Percentiles rank a stretch among this genome's conserved stretches.
phyloP scores from a whole-genome alignment of 2,113 vertebrate genomes.

The Aythya baeri region DNA sequence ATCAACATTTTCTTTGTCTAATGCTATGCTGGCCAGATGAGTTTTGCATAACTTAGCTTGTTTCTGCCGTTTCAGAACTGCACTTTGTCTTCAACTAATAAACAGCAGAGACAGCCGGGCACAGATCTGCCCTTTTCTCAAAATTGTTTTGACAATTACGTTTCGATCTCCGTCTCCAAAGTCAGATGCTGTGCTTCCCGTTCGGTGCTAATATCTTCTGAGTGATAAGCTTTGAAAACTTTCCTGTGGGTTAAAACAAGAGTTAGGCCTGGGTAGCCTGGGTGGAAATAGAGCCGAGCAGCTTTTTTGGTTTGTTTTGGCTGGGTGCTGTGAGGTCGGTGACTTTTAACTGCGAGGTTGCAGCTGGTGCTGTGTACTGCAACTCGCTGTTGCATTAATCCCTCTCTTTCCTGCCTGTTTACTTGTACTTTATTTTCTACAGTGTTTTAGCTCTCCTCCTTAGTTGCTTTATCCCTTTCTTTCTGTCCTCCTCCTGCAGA shows the following conservation, averaged over 20 bases:
- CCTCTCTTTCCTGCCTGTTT: background rate
- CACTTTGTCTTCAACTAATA: background rate
- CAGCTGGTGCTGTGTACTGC: background rate
- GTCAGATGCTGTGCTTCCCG: background rate
- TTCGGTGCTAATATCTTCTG: background rate
- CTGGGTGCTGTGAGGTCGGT: background rate
- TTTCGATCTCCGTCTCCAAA: background rate
- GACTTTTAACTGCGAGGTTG: background rate
- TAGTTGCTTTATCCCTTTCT: background rate
- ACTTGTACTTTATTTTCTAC: background rate
- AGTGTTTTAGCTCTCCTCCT: background rate
- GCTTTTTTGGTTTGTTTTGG: background rate
- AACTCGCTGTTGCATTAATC: background rate
- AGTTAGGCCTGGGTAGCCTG: background rate
- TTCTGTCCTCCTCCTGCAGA: background rate
- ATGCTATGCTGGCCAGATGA: background rate
- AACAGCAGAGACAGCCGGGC: background rate
- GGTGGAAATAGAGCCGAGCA: background rate
- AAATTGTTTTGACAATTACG: background rate
- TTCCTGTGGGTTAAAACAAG: background rate
- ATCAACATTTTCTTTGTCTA: background rate
- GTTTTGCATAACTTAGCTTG: background rate
- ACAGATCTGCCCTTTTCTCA: background rate
- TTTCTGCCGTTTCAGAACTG: background rate
- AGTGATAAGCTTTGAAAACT: background rate